These are phyloP conservation scores for Colistium nudipinnis DNA, from an alignment of 2,113 vertebrate species.

Conservation along the genomic window DNA sequence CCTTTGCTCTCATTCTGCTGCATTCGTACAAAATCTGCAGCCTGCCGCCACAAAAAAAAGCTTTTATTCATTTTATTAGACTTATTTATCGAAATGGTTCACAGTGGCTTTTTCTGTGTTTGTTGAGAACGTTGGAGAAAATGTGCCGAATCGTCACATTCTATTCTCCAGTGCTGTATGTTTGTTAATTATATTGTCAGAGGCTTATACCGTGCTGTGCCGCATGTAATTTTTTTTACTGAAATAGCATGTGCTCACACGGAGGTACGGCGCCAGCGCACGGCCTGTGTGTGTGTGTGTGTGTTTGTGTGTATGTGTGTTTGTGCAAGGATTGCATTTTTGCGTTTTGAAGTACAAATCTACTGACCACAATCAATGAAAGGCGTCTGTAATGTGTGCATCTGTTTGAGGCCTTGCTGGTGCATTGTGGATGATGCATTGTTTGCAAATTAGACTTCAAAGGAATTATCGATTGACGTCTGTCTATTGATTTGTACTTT, in stretches of 20 bases:
- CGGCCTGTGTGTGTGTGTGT: neutral
- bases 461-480: slow-evolving; percentile 13
- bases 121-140: slow-evolving; percentile 18
- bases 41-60: slow-evolving; percentile 30
- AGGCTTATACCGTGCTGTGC: slow-evolving; percentile 25
- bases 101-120: slow-evolving; percentile 16
- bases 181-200: slow-evolving; percentile 56
- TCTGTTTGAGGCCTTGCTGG: slow-evolving; percentile 28
- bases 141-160: slow-evolving; percentile 32
- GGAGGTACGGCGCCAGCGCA: neutral
- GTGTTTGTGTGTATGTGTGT: neutral
- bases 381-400: neutral
- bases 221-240: slow-evolving; percentile 33
- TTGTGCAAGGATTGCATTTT: neutral
- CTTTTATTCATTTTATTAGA: slow-evolving; percentile 34
- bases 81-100: slow-evolving; percentile 30
- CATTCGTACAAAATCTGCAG: slow-evolving; percentile 9
- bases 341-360: slow-evolving; percentile 11
- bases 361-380: slow-evolving; percentile 18
- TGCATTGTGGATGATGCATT: slow-evolving; percentile 20
- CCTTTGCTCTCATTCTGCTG: slow-evolving; percentile 1
- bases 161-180: slow-evolving; percentile 40
- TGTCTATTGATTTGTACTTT: slow-evolving; percentile 11
- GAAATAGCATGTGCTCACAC: slow-evolving; percentile 20
- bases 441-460: slow-evolving; percentile 38